Evolutionary conservation across 2,888 invertebrate genomes (phyloP), one percentile per base, ranked within the genome.

Genomic region (Xanthia icteritia): DNA sequence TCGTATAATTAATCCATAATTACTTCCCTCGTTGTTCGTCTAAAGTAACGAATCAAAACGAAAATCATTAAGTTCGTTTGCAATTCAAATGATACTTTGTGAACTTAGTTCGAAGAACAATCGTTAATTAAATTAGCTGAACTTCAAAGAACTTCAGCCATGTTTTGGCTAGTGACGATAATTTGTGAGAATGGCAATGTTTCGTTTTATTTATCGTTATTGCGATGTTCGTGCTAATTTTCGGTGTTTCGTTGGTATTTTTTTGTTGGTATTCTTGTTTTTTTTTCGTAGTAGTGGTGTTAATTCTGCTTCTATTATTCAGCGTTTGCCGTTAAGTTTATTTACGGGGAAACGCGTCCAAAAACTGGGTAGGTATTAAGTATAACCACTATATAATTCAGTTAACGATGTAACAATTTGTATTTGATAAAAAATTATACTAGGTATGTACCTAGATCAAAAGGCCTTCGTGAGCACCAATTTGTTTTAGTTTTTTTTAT

Each of bases 61-160:
- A 88, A 89, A 89, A 87, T 91, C 88, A 91, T 91, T 90, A 89
- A 90, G 89, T 89, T 89, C 90, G 88, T 93, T 91, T 90, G 90
- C 91, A 92, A 91, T 93, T 91, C 91, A 91, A 92, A 92, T 91
- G 71, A 81, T 87, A 82, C 89, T 83, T 82, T 77, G 79, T 75
- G 72, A 88, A 82, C 79, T 89, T 82, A 85, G 88, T 89, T 87
- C 79, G 87, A 88, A 90, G 87, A 88, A 90, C 85, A 85, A 85
- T 89, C 88, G 88, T 87, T 91, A 89, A 91, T 91, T 89, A 85
- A 90, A 89, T 91, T 90, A 86, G 83, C 85, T 82, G 70, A 77
- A 84, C 84, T 81, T 86, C 84, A 74, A 77, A 84, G 72, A 81
- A 83, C 75, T 85, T 76, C 39, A 48, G 79, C 79, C 79, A 74